Evolutionary conservation across 2,113 vertebrate species (phyloP).

Genomic region (Rhizomys pruinosus): DNA sequence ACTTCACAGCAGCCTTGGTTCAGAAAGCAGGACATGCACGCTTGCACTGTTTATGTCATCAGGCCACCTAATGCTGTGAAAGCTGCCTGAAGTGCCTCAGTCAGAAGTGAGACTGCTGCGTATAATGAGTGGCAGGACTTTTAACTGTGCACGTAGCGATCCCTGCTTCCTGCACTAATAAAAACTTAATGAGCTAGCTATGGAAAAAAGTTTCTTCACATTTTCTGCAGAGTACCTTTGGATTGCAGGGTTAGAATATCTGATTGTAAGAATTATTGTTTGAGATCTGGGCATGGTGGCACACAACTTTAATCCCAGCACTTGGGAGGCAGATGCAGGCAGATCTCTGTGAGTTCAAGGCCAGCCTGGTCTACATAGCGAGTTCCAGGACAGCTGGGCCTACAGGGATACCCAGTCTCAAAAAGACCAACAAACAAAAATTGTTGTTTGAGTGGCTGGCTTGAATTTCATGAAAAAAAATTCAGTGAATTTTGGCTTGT

Average conservation of each 20-base stretch:
- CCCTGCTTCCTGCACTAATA: neutral
- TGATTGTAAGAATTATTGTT: slow-evolving; percentile 23
- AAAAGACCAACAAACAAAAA: no score
- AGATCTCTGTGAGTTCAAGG: no score
- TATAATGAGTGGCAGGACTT: neutral
- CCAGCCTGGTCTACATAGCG: no score
- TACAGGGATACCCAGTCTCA: no score
- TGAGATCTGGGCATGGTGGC: no score
- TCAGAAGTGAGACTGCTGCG: neutral
- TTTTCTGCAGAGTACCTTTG: neutral
- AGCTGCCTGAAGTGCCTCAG: no score
- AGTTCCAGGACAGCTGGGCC: no score
- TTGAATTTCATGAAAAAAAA: neutral
- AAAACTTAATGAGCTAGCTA: neutral
- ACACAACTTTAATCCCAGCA: no score
- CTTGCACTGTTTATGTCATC: no score
- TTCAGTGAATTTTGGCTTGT: neutral
- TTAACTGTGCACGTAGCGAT: no score
- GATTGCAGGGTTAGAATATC: neutral
- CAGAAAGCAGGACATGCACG: neutral
- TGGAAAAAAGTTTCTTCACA: neutral
- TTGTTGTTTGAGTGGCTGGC: neutral
- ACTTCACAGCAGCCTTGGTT: neutral
- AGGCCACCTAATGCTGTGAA: no score
- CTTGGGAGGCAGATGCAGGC: no score